phyloP scores from a whole-genome alignment of 2,888 invertebrate species.

The Malachius bipustulatus region DNA sequence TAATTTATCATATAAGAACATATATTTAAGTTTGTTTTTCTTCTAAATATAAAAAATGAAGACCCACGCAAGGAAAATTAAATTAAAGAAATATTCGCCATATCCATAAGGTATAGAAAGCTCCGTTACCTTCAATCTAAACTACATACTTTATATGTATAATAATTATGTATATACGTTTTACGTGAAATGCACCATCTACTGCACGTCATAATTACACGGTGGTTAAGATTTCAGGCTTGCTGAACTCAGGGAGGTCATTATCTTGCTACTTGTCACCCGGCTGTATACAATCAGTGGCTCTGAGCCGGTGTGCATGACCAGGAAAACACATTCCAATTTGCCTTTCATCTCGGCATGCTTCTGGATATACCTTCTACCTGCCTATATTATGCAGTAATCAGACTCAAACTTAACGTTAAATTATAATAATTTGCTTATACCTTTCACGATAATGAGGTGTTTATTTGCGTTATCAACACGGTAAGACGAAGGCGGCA shows the following conservation, averaged over 20 bases:
- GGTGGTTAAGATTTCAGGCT: slow-evolving; percentile 15
- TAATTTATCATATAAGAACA: too few species aligned
- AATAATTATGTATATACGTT: too few species aligned
- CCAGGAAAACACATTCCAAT: slow-evolving; percentile 3
- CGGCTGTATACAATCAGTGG: background rate
- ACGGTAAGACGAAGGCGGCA: too few species aligned
- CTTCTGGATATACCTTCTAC: too few species aligned
- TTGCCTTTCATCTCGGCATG: background rate
- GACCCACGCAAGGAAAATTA: too few species aligned
- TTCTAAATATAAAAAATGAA: too few species aligned
- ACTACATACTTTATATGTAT: too few species aligned
- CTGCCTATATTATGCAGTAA: background rate
- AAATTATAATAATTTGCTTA: slow-evolving; percentile 1
- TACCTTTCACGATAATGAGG: slow-evolving; percentile 2
- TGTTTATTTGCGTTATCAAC: background rate
- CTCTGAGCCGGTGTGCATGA: slow-evolving; percentile 1
- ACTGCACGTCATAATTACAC: slow-evolving; percentile 7
- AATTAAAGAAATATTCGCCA: too few species aligned
- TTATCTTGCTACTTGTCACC: slow-evolving; percentile 21
- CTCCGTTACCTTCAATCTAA: too few species aligned
- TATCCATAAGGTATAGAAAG: too few species aligned
- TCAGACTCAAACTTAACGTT: background rate
- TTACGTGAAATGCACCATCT: too few species aligned
- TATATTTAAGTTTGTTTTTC: too few species aligned
- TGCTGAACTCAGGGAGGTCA: slow-evolving; percentile 18